A percentile compares a stretch with the other conserved stretches of the same genome.
Evolutionary conservation across 2,113 vertebrate genomes (phyloP).

Genomic region (Orientallactaga bullata): DNA sequence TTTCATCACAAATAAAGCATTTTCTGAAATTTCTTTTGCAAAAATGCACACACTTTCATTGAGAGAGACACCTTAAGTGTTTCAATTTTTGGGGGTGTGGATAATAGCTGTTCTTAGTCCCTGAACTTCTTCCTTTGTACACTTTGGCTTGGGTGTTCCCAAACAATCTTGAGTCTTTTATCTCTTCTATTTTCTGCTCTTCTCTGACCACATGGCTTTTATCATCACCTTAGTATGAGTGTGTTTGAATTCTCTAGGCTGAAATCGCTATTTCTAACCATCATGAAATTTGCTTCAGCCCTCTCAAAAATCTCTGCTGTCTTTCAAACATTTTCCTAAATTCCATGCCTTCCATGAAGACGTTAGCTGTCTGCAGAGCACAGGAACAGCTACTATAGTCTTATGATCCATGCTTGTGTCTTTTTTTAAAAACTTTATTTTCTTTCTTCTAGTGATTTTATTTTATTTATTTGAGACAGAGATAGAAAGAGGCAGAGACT

Average conservation of each 20-base stretch:
- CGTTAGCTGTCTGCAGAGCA: neutral
- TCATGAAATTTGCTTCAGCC: neutral
- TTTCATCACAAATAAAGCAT: constrained; percentile 16
- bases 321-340: constrained; percentile 13
- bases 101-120: neutral
- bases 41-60: neutral
- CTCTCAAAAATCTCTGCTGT: neutral
- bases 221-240: neutral
- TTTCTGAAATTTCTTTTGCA: constrained; percentile 22
- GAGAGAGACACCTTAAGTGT: neutral
- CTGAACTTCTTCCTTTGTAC: neutral
- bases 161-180: neutral
- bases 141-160: neutral
- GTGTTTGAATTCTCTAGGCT: neutral
- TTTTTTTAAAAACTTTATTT: too few relatives aligned
- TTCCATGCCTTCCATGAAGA: neutral
- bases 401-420: neutral
- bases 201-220: neutral
- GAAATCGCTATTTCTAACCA: neutral
- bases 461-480: too few relatives aligned
- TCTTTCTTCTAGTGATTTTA: too few relatives aligned
- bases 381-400: too few relatives aligned
- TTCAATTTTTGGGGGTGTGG: too few relatives aligned
- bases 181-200: neutral
- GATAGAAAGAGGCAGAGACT: too few relatives aligned